Base-by-base conservation (phyloP, 2,888 invertebrate species). In the Horisme vitalbata region DNA sequence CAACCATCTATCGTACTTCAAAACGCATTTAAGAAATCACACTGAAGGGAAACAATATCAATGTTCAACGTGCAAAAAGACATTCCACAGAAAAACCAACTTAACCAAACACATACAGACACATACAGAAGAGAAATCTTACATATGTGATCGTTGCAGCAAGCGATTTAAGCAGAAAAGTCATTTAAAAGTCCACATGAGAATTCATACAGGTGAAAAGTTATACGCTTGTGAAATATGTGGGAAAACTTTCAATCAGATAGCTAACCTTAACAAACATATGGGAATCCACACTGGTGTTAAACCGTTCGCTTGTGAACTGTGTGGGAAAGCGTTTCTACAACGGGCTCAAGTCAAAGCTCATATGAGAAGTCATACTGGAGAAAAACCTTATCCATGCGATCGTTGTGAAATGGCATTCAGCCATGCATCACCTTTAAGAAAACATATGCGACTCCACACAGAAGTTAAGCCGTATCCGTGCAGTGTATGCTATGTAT, bases 31-130 rank as follows among this genome's bases (percentile, higher is more conserved):
- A 9, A 15, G 15, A 14, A 9, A 9, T 2, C 30, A 31, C 30
- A 9, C 15, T 4, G 15, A 31, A 31, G 30, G 15, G 1, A 31
- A 15, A 6, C 30, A 14, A 15, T 31, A 9, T 9, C 2, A 4
- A 5, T 31, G 30, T 7, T 15, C 15, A 15, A 5, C 30, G n/a
- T 31, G 30, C 9, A 31, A 31, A 5, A 31, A 31, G 15, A 6
- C 30, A 4, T 31, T 31, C 15, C 5, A 14, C 4, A 14, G 30
- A 1, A 31, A 31, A 9, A 15, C 13, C 1, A 15, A 31, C 5
- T 31, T 31, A 15, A 31, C n/a, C 2, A 31, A 31, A 31, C 30
- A 31, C 9, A 31, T 15, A 9, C 30, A 15, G 15, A 31, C 9
- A 3, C 30, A 31, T 9, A 9, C 5, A 8, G 9, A 15, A n/a